A percentile compares a stretch with the other conserved stretches of the same genome.
phyloP scores from a whole-genome alignment of 2,797 vertebrate species.

The Helarctos malayanus region DNA sequence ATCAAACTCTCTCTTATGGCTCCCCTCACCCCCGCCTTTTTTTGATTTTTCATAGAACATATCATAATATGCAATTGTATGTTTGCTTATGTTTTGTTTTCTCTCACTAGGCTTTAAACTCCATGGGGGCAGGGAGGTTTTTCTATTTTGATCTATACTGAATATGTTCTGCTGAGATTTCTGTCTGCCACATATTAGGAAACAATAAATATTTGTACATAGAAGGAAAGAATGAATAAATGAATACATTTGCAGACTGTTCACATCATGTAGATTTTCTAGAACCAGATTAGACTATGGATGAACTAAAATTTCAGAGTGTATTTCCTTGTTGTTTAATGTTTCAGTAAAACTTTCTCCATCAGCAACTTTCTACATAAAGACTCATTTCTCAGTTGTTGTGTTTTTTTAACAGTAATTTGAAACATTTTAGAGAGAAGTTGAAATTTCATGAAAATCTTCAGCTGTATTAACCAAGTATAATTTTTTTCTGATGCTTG shows the following conservation, averaged over 20 bases:
- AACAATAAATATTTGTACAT: constrained; percentile 8
- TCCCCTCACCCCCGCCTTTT: background rate
- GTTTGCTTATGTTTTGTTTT: constrained; percentile 1
- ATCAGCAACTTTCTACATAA: constrained; percentile 62
- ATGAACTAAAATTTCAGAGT: constrained; percentile 43
- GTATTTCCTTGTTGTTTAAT: constrained; percentile 65
- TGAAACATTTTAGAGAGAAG: constrained; percentile 49
- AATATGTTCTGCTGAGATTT: background rate
- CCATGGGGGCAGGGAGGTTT: background rate
- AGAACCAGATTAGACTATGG: constrained; percentile 7
- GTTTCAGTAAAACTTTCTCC: constrained; percentile 64
- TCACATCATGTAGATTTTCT: background rate
- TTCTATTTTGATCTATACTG: background rate
- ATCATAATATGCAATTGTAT: background rate
- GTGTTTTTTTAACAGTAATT: constrained; percentile 41
- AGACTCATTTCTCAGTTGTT: constrained; percentile 64
- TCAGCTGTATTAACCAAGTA: constrained; percentile 30
- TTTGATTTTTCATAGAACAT: background rate
- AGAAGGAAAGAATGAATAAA: background rate
- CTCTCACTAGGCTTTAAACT: background rate
- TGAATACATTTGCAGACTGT: background rate
- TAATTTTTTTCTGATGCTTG: constrained; percentile 59
- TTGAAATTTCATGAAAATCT: constrained; percentile 60
- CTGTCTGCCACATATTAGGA: background rate
- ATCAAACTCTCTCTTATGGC: background rate